Evolutionary conservation across 2,888 invertebrate species (phyloP).

Genomic region (Agriotes lineatus): DNA sequence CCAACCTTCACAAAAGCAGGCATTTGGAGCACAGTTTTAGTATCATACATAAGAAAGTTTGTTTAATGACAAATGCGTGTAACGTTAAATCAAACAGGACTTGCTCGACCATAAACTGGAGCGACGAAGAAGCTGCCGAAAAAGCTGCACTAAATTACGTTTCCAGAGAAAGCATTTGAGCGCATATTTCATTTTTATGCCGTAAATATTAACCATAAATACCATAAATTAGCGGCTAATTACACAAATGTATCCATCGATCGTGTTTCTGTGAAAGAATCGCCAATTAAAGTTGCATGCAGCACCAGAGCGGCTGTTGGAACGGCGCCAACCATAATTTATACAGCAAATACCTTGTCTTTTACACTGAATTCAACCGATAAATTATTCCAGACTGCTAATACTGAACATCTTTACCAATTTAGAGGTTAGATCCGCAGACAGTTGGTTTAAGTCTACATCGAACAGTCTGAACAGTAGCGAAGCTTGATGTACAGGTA

Average conservation of each 20-base stretch:
- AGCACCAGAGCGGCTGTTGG: conserved; percentile 21
- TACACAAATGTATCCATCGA: conserved; percentile 15
- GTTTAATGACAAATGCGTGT: too few relatives aligned
- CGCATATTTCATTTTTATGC: conserved; percentile 10
- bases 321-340: conserved; percentile 33
- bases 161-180: too few relatives aligned
- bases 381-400: conserved; percentile 5
- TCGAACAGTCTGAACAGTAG: too few relatives aligned
- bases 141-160: too few relatives aligned
- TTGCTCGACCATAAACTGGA: too few relatives aligned
- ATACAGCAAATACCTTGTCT: conserved; percentile 19
- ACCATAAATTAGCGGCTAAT: conserved; percentile 2
- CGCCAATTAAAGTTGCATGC: conserved; percentile 17
- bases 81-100: too few relatives aligned
- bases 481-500: too few relatives aligned
- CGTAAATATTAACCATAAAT: conserved; percentile 15
- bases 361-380: conserved; percentile 13
- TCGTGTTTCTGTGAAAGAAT: conserved; percentile 6
- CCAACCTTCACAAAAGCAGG: too few relatives aligned
- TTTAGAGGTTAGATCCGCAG: neutral
- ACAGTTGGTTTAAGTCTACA: too few relatives aligned
- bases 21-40: too few relatives aligned
- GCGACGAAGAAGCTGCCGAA: too few relatives aligned
- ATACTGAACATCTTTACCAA: conserved; percentile 7
- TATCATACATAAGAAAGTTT: too few relatives aligned